These are phyloP conservation scores for Rousettus madagascariensis DNA, from an alignment of 2,797 vertebrate species.

Conservation along the genomic window DNA sequence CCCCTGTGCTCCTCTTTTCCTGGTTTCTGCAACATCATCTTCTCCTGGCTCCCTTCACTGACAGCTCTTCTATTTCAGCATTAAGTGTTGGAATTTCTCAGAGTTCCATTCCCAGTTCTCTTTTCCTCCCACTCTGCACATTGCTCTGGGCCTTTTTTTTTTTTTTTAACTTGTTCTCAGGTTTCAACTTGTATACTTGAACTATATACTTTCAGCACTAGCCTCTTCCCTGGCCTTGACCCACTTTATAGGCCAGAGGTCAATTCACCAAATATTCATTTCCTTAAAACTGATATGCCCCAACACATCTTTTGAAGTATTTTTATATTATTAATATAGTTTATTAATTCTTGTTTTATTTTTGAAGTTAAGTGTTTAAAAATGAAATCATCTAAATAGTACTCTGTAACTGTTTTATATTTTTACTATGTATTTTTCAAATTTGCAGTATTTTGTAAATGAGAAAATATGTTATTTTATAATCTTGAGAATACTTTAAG, in stretches of 20 bases:
- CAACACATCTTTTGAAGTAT: background rate
- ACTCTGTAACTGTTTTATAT: background rate
- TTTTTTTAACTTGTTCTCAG: background rate
- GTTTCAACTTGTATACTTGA: background rate
- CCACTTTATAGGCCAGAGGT: background rate
- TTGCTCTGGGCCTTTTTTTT: background rate
- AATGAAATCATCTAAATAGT: background rate
- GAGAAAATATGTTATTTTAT: background rate
- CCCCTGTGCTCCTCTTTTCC: background rate
- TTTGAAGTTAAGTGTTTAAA: background rate
- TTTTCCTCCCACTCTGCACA: background rate
- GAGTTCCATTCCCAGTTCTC: background rate
- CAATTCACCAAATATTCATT: background rate
- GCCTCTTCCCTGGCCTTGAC: background rate
- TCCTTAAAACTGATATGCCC: background rate
- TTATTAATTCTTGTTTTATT: background rate
- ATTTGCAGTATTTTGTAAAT: background rate
- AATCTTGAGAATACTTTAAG: conserved; percentile 10
- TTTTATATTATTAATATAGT: background rate
- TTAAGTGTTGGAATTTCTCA: background rate
- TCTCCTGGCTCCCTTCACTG: background rate
- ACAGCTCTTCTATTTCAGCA: background rate
- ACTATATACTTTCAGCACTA: background rate
- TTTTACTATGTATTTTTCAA: background rate
- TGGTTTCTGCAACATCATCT: background rate